phyloP scores from a whole-genome alignment of 2,888 invertebrate genomes.

The Gisinianus flammeolus region DNA sequence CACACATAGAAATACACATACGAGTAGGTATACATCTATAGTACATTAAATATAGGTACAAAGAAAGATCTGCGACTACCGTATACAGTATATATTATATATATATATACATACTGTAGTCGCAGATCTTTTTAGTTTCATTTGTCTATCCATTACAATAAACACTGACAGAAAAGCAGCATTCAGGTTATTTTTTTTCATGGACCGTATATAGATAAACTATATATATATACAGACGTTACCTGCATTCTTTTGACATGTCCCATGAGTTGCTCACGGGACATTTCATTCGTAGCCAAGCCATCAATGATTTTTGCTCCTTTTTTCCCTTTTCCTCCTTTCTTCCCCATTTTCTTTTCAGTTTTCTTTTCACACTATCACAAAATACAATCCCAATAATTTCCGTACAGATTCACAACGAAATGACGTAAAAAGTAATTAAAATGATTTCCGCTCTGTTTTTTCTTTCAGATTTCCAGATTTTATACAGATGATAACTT shows the following conservation, averaged over 20 bases:
- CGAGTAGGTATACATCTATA: neutral
- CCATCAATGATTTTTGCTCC: conserved; percentile 72
- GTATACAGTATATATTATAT: too few relatives aligned
- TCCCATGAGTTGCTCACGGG: conserved; percentile 87
- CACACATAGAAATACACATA: neutral
- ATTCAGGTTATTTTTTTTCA: too few relatives aligned
- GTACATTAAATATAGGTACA: neutral
- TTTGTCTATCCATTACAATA: too few relatives aligned
- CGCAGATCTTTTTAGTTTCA: too few relatives aligned
- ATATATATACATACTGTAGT: too few relatives aligned
- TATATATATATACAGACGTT: too few relatives aligned
- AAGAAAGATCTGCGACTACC: too few relatives aligned
- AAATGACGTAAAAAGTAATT: neutral
- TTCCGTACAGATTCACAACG: neutral
- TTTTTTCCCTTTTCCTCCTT: conserved; percentile 60
- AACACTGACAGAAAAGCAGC: too few relatives aligned
- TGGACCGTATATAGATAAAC: too few relatives aligned
- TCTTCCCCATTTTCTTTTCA: conserved; percentile 27
- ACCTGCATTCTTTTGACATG: conserved; percentile 84
- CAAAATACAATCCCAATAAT: neutral
- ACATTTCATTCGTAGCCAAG: conserved; percentile 89
- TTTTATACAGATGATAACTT: neutral
- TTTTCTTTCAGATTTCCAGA: neutral
- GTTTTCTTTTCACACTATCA: neutral
- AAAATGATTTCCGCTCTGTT: neutral